Conservation (phyloP, 2,888 invertebrate species). For the Eulithis prunata region DNA sequence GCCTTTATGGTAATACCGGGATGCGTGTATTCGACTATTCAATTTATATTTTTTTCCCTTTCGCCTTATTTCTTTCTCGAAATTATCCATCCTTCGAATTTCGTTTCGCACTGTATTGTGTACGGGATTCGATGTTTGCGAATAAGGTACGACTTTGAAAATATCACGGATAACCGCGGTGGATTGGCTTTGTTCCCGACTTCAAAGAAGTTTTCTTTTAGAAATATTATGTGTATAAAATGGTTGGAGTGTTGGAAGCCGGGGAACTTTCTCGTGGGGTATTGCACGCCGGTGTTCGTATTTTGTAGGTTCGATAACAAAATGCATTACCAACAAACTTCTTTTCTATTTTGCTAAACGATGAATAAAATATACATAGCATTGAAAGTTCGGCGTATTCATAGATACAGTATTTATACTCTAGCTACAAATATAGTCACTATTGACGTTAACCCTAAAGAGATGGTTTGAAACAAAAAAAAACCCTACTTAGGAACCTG, state of each 20-base stretch:
- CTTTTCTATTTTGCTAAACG: constrained; percentile 12
- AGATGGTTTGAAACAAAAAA: too few species aligned
- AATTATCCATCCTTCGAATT: constrained; percentile 84
- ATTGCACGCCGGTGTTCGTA: constrained; percentile 51
- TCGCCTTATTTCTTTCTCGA: constrained; percentile 81
- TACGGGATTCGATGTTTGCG: constrained; percentile 81
- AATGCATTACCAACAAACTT: constrained; percentile 44
- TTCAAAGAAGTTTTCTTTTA: constrained; percentile 80
- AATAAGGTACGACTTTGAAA: constrained; percentile 81
- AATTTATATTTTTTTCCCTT: constrained; percentile 83
- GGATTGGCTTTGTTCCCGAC: constrained; percentile 82
- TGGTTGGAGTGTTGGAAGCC: constrained; percentile 54
- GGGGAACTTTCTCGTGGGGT: constrained; percentile 53
- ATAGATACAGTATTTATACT: too few species aligned
- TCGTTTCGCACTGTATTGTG: constrained; percentile 84
- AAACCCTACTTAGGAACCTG: too few species aligned
- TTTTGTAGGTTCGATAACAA: constrained; percentile 52
- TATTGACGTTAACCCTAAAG: too few species aligned
- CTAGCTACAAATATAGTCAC: too few species aligned
- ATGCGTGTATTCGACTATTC: constrained; percentile 84
- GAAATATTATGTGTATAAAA: constrained; percentile 78
- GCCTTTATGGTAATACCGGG: constrained; percentile 84
- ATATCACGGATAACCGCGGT: constrained; percentile 81
- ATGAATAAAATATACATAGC: constrained; percentile 17
- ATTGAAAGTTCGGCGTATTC: background rate